These are phyloP conservation scores for Hippoglossus hippoglossus DNA, from an alignment of 2,797 vertebrate species.

Conservation along the genomic window DNA sequence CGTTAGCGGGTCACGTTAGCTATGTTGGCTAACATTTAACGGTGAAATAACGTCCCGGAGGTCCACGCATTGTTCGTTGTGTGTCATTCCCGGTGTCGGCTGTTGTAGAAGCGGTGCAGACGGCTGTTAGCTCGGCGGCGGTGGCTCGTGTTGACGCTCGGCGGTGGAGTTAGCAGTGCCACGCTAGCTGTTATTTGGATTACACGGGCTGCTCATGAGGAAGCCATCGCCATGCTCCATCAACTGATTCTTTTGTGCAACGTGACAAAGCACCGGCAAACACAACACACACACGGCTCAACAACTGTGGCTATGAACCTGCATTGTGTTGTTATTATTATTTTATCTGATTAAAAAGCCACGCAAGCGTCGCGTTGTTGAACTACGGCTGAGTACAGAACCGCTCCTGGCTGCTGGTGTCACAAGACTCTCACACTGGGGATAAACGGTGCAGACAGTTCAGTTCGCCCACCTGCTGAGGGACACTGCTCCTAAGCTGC, in stretches of 20 bases:
- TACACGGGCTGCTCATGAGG: conserved; percentile 67
- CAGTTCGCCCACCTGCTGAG: conserved; percentile 42
- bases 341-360: background rate
- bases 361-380: too few relatives aligned
- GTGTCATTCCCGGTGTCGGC: background rate
- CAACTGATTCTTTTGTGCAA: conserved; percentile 63
- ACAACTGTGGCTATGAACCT: background rate
- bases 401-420: conserved; percentile 26
- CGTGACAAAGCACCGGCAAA: conserved; percentile 58
- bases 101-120: rapidly evolving
- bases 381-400: background rate
- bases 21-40: conserved; percentile 5
- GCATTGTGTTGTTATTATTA: background rate
- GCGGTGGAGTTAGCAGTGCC: conserved; percentile 39
- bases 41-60: background rate
- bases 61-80: background rate
- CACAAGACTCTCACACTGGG: conserved; percentile 39
- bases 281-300: background rate
- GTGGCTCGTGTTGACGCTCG: background rate
- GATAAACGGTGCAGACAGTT: conserved; percentile 2
- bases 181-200: conserved; percentile 67
- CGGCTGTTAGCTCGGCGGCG: background rate
- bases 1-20: conserved; percentile 48
- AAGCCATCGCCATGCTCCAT: conserved; percentile 69
- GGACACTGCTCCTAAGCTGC: conserved; percentile 6